A percentile compares a stretch with the other conserved stretches of the same genome.
Conservation (phyloP, 2,888 invertebrate species). For the Xestia rhomboidea region DNA sequence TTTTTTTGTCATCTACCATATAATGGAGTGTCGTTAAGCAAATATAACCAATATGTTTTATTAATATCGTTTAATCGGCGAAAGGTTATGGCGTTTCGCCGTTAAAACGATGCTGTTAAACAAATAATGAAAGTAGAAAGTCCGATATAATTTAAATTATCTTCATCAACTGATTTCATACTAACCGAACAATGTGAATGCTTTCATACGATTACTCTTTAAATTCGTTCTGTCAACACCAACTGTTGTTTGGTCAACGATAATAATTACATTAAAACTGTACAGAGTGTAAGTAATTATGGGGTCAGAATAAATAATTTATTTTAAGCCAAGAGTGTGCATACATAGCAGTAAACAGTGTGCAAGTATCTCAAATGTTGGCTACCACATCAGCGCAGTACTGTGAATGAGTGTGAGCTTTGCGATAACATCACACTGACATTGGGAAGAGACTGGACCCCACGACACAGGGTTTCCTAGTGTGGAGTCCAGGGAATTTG, state of each 20-base stretch:
- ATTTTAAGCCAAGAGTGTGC: neutral
- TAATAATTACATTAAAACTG: slow-evolving; percentile 43
- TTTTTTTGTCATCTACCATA: too few species aligned
- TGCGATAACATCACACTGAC: neutral
- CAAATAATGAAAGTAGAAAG: slow-evolving; percentile 12
- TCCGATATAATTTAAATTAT: slow-evolving; percentile 30
- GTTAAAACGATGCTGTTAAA: neutral
- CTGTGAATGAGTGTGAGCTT: neutral
- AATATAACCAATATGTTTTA: neutral
- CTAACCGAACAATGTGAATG: slow-evolving; percentile 10
- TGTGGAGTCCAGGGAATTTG: too few species aligned
- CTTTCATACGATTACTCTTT: slow-evolving; percentile 40
- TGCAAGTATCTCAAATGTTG: neutral
- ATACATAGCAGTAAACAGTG: neutral
- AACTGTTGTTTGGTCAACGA: slow-evolving; percentile 46
- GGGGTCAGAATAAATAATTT: slow-evolving; percentile 8
- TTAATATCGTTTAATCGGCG: neutral
- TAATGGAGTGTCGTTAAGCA: neutral
- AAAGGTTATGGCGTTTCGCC: too few species aligned
- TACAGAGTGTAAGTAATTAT: slow-evolving; percentile 16
- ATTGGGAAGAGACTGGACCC: too few species aligned
- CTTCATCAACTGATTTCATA: slow-evolving; percentile 47
- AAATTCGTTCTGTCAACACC: slow-evolving; percentile 36
- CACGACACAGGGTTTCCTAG: too few species aligned
- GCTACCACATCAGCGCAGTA: too few species aligned